Evolutionary conservation across 2,888 invertebrate species (phyloP).

Genomic region (Watsonalla cultraria): DNA sequence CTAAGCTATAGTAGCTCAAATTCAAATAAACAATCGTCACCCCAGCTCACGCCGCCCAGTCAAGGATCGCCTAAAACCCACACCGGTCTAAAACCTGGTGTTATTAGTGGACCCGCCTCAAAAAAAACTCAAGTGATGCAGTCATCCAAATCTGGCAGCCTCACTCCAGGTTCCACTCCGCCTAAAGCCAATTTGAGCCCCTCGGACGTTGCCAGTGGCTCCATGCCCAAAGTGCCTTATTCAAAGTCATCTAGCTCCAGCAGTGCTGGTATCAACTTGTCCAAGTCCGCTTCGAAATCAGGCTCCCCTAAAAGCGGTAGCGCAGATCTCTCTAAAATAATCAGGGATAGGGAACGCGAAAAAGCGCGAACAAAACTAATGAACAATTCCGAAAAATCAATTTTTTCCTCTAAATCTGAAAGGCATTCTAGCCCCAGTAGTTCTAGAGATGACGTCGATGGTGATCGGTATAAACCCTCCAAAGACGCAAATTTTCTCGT

Average conservation of each 20-base stretch:
- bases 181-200: constrained; percentile 64
- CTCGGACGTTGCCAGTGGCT: constrained; percentile 51
- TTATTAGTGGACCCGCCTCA: constrained; percentile 91
- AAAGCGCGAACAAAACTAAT: constrained; percentile 79
- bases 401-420: constrained; percentile 80
- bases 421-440: constrained; percentile 84
- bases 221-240: constrained; percentile 69
- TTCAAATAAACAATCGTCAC: constrained; percentile 68
- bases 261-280: constrained; percentile 64
- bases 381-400: constrained; percentile 80
- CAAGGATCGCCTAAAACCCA: constrained; percentile 88
- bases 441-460: constrained; percentile 81
- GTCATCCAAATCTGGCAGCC: constrained; percentile 62
- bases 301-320: constrained; percentile 81
- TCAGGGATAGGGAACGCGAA: constrained; percentile 80
- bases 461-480: constrained; percentile 80
- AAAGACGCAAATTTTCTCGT: constrained; percentile 82
- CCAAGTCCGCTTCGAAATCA: constrained; percentile 70
- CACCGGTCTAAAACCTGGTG: constrained; percentile 91
- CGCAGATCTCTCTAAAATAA: constrained; percentile 76
- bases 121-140: constrained; percentile 85
- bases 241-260: constrained; percentile 63
- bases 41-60: constrained; percentile 68
- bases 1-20: constrained; percentile 64
- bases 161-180: constrained; percentile 61